Conservation (phyloP, 2,888 invertebrate genomes). For the Stenchaetothrips biformis region DNA sequence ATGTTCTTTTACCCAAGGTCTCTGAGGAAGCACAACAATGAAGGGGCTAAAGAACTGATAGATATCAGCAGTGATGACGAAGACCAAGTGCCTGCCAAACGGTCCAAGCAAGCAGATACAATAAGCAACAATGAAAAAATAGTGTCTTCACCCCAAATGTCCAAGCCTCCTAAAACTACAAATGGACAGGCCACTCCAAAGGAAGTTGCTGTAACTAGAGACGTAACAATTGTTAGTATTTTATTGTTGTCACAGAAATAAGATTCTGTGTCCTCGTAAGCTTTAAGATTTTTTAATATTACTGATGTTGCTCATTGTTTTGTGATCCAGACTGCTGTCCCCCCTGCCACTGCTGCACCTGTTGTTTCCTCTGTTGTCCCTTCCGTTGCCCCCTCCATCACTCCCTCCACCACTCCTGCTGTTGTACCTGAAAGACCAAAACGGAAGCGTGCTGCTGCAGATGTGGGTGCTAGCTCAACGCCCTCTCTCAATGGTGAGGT, state of each 20-base stretch:
- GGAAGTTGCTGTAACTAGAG: not conserved
- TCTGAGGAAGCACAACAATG: constrained; percentile 35
- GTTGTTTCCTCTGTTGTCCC: not conserved
- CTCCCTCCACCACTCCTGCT: not conserved
- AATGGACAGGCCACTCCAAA: not conserved
- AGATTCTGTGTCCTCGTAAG: not conserved
- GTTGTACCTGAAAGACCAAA: constrained; percentile 32
- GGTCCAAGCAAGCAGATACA: constrained; percentile 41
- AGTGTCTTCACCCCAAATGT: not conserved
- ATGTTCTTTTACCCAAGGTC: too few relatives aligned
- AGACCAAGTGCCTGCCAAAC: constrained; percentile 35
- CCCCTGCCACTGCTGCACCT: not conserved
- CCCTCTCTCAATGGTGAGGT: constrained; percentile 41
- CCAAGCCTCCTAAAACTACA: not conserved
- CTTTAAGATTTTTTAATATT: not conserved
- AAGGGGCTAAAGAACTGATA: constrained; percentile 54
- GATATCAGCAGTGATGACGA: constrained; percentile 70
- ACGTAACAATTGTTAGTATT: not conserved
- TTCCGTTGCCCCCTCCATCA: not conserved
- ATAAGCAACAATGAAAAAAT: not conserved
- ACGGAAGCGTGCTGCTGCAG: constrained; percentile 31
- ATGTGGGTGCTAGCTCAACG: constrained; percentile 21
- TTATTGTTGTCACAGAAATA: not conserved
- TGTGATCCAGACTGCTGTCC: not conserved
- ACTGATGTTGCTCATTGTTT: not conserved